Base-by-base conservation (phyloP, 2,797 vertebrate genomes). In the Carduelis carduelis region DNA sequence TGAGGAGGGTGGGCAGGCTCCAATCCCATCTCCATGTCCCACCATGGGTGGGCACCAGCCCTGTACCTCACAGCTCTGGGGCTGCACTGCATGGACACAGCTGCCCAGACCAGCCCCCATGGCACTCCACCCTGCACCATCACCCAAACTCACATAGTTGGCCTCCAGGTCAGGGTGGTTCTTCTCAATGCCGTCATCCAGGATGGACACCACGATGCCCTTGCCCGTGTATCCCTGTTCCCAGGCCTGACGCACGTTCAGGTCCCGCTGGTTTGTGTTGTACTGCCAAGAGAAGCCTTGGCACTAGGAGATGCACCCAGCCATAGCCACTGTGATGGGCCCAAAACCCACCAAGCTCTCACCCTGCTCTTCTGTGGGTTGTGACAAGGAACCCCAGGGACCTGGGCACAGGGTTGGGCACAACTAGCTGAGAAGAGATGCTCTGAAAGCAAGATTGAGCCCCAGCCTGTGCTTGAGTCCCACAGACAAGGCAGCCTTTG, bases 131-230 rank as follows among this genome's bases (percentile, higher is more conserved):
- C 56, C 70, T 2, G 2, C 1, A 1, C 23, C 55, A 70, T 35
- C 8, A 4, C 63, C 68, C 60, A 52, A 30, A 97, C 98, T 98
- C 93, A 99, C 99, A 43, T 99, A 99, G 96, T 99, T 99, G 89
- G 97, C 98, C 90, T 98, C 97, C 83, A 99, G 97, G 95, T 99
- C 99, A 2, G 99, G 99, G 94, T 99, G 99, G 97, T 99, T 99
- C 98, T 99, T 99, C 97, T 99, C 99, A 12, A 99, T 99, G 72
- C 99, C 99, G 3, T 99, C 99, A 39, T 99, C 99, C 97, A 99
- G 97, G 97, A 99, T 99, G 94, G 99, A 99, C 90, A 99, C 99
- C 59, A 99, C 99, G 2, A 99, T 98, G 34, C 99, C 99, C 69
- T 97, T 98, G 57, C 99, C 99, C 0, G 99, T 99, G 98, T 98